Evolutionary conservation across 2,113 vertebrate genomes (phyloP), one percentile per base, ranked within the genome.

Genomic region (Bubo scandiacus): DNA sequence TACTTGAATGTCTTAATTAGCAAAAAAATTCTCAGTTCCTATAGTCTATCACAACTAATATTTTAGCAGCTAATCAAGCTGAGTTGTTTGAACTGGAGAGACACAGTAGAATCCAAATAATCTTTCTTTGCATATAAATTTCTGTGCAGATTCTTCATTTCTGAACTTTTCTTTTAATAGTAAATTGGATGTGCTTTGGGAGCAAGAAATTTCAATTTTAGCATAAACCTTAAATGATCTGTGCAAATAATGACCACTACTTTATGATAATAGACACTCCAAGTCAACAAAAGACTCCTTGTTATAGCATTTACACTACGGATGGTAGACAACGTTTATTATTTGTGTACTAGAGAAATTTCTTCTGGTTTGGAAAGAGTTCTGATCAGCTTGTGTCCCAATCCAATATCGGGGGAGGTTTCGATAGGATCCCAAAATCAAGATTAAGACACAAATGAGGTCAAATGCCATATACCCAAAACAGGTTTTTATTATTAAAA

Each of bases 51-150:
- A 96, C 93, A 97, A 90, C 72, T 94, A 92, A 88, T 93, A 97
- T 96, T 97, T 96, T 94, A 95, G 36, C 23, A 86, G 38, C 36
- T 98, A 94, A 97, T 97, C 75, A 96, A 93, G 23, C n/a, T 68
- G 84, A 94, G 42, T 68, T 96, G 32, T 92, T 98, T 94, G 96
- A 96, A 96, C 34, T 91, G 72, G 26, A 80, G 6, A 5, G 29
- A 78, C 30, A 88, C 9, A 61, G 15, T 67, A 91, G 38, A 97
- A 94, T 72, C 36, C 55, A 80, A 94, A 88, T 68, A 93, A 36
- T 79, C 34, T 61, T 62, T 79, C 81, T 94, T 95, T 96, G 43
- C 51, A 82, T 32, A 84, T 34, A 55, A 36, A 79, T 65, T 86
- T 80, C 61, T 86, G 4, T 89, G 43, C 10, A 83, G 43, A 74